Percentiles rank a stretch among this genome's conserved stretches.
Conservation (phyloP, 2,797 vertebrate genomes). For the Craterocephalus amniculus region DNA sequence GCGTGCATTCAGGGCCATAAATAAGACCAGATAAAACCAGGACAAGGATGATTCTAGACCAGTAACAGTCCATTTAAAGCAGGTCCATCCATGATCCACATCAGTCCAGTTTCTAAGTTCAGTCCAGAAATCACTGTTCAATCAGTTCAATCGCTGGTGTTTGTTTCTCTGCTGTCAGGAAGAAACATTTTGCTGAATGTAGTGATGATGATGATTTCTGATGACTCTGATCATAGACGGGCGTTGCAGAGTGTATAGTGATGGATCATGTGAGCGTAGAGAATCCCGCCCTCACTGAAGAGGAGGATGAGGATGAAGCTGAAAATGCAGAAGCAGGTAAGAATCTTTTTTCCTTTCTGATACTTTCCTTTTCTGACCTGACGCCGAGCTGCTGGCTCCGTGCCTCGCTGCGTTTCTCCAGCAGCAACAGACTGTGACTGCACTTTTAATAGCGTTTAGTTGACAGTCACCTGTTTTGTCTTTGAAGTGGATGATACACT, state of each 20-base stretch:
- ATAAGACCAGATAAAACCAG: no score
- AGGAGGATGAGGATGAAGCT: constrained; percentile 69
- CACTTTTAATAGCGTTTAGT: background rate
- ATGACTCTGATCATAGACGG: constrained; percentile 47
- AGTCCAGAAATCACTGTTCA: no score
- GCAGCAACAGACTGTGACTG: background rate
- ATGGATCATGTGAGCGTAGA: constrained; percentile 72
- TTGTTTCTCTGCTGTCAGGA: no score
- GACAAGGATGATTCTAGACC: no score
- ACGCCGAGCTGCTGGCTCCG: background rate
- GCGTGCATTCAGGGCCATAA: no score
- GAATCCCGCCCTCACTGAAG: constrained; percentile 52
- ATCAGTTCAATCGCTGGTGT: no score
- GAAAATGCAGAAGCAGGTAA: constrained; percentile 76
- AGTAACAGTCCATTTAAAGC: no score
- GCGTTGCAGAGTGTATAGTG: constrained; percentile 73
- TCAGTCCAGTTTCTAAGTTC: no score
- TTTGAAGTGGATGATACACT: constrained; percentile 1
- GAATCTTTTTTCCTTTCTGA: background rate
- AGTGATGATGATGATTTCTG: no score
- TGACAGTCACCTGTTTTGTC: background rate
- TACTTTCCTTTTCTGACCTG: no score
- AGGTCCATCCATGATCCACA: no score
- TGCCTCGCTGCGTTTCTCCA: background rate
- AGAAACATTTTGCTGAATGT: no score